A percentile compares a stretch with the other conserved stretches of the same genome.
phyloP scores from a whole-genome alignment of 1,140 invertebrate species.

The Melipona quadrifasciata region DNA sequence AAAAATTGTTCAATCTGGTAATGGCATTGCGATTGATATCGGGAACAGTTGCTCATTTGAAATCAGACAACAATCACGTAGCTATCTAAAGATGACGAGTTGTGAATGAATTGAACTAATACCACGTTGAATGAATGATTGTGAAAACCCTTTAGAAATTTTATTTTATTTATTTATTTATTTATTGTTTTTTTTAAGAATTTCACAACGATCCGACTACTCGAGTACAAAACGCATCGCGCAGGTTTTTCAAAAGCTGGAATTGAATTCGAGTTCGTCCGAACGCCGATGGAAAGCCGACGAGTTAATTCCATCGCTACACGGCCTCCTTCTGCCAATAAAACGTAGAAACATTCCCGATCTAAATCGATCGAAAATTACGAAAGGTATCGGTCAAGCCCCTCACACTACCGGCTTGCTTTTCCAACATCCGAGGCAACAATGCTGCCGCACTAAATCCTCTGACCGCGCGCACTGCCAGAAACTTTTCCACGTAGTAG shows the following conservation, averaged over 20 bases:
- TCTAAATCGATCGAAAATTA: slow-evolving; percentile 26
- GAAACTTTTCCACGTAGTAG: slow-evolving; percentile 61
- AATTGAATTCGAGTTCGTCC: background rate
- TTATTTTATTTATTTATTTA: no score
- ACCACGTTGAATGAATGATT: no score
- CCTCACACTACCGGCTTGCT: background rate
- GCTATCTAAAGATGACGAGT: no score
- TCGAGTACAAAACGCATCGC: background rate
- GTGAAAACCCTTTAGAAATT: no score
- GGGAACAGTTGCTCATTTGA: no score
- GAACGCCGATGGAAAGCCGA: background rate
- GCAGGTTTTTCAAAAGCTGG: background rate
- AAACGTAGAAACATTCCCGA: background rate
- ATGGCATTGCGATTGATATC: no score
- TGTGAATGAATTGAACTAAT: no score
- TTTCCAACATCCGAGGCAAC: slow-evolving; percentile 28
- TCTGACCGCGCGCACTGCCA: slow-evolving; percentile 28
- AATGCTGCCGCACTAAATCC: slow-evolving; percentile 63
- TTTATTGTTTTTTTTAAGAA: background rate
- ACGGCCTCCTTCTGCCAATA: background rate
- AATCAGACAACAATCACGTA: no score
- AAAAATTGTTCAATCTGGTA: background rate
- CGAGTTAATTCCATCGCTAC: slow-evolving; percentile 8
- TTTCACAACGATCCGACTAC: background rate
- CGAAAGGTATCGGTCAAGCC: slow-evolving; percentile 9